A percentile compares a stretch with the other conserved stretches of the same genome.
phyloP scores from a whole-genome alignment of 1,140 invertebrate species.

The Stenopsyche tienmushanensis region DNA sequence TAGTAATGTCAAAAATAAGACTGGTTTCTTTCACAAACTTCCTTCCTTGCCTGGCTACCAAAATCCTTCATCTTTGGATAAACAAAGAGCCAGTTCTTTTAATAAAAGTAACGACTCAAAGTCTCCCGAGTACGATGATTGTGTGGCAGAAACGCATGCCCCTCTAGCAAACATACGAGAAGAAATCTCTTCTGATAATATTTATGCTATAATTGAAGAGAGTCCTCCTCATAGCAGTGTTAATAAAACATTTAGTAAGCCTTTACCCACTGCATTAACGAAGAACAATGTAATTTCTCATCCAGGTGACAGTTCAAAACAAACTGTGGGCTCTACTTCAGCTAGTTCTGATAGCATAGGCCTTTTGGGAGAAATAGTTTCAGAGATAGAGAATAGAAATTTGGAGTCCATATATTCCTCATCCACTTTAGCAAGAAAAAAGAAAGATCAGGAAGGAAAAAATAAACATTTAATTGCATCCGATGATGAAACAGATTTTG shows the following conservation, averaged over 20 bases:
- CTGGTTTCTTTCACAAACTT: slow-evolving; percentile 22
- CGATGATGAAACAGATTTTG: slow-evolving; percentile 34
- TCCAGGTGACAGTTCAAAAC: slow-evolving; percentile 55
- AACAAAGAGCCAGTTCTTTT: slow-evolving; percentile 14
- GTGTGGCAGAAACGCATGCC: slow-evolving; percentile 64
- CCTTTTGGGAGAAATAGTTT: slow-evolving; percentile 79
- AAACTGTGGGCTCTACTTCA: slow-evolving; percentile 48
- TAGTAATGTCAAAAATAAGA: slow-evolving; percentile 1
- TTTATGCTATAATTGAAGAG: slow-evolving; percentile 85
- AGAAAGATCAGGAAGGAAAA: slow-evolving; percentile 52
- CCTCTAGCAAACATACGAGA: slow-evolving; percentile 64
- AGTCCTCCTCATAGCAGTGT: slow-evolving; percentile 50
- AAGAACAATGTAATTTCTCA: slow-evolving; percentile 39
- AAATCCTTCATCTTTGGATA: slow-evolving; percentile 44
- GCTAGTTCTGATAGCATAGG: slow-evolving; percentile 65
- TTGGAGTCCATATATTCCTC: slow-evolving; percentile 84
- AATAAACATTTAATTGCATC: slow-evolving; percentile 32
- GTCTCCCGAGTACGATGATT: slow-evolving; percentile 70
- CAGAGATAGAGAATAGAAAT: slow-evolving; percentile 81
- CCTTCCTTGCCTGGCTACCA: slow-evolving; percentile 57
- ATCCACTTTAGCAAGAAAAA: slow-evolving; percentile 65
- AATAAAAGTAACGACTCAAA: slow-evolving; percentile 44
- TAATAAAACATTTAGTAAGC: slow-evolving; percentile 45
- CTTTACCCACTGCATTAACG: slow-evolving; percentile 21
- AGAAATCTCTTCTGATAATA: slow-evolving; percentile 70